Percentiles rank a stretch among this genome's conserved stretches.
These are phyloP conservation scores for Zeuzera pyrina DNA, from an alignment of 2,888 invertebrate species.

Conservation along the genomic window DNA sequence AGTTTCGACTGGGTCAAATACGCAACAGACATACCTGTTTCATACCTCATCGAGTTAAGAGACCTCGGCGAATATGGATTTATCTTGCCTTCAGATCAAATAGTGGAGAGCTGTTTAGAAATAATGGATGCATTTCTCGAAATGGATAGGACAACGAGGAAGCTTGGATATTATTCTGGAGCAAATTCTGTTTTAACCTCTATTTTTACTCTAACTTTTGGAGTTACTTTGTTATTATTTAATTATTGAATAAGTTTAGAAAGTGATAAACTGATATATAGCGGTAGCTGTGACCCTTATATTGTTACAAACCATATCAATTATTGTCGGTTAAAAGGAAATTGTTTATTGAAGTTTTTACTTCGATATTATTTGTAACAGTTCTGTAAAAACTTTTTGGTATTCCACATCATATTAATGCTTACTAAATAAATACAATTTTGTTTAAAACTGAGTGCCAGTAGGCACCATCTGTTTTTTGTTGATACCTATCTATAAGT, in stretches of 20 bases:
- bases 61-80: conserved; percentile 74
- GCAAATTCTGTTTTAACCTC: conserved; percentile 20
- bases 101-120: conserved; percentile 72
- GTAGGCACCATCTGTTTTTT: too few relatives aligned
- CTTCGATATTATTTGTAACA: too few relatives aligned
- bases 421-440: too few relatives aligned
- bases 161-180: conserved; percentile 35
- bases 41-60: conserved; percentile 74
- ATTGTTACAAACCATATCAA: too few relatives aligned
- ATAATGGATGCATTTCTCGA: conserved; percentile 70
- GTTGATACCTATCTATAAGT: too few relatives aligned
- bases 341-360: too few relatives aligned
- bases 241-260: conserved; percentile 5
- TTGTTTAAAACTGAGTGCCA: too few relatives aligned
- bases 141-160: conserved; percentile 45
- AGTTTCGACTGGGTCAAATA: conserved; percentile 75
- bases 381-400: too few relatives aligned
- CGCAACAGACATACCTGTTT: conserved; percentile 57
- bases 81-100: conserved; percentile 65
- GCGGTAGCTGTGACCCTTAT: too few relatives aligned
- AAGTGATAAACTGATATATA: too few relatives aligned
- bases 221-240: conserved; percentile 13
- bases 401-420: too few relatives aligned
- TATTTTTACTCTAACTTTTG: conserved; percentile 17
- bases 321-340: too few relatives aligned